phyloP scores from a whole-genome alignment of 2,113 vertebrate genomes.

The Lophochroa leadbeateri region DNA sequence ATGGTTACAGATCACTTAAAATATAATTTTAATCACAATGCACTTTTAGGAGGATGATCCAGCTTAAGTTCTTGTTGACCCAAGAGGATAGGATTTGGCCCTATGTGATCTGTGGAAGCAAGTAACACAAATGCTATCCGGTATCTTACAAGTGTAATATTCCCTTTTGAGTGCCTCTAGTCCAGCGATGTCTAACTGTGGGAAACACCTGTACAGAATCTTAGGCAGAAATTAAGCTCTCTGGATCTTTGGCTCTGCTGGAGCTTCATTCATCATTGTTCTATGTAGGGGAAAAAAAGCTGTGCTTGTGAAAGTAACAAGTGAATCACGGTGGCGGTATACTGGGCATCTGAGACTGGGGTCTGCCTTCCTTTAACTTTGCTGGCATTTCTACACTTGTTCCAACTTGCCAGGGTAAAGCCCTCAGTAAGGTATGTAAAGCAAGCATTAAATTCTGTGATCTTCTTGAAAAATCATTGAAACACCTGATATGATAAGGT shows the following conservation, averaged over 20 bases:
- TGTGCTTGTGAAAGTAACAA: not conserved
- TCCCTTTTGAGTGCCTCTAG: not conserved
- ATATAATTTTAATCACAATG: not conserved
- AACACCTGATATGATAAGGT: not conserved
- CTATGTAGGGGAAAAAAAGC: not conserved
- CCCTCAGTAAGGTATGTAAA: not conserved
- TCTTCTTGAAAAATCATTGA: not conserved
- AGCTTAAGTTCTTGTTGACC: not conserved
- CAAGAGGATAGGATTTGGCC: not conserved
- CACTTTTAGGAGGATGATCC: not conserved
- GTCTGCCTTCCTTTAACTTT: not conserved
- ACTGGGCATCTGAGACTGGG: not conserved
- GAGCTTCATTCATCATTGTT: not conserved
- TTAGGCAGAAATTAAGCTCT: not conserved
- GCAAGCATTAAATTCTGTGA: not conserved
- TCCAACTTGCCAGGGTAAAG: not conserved
- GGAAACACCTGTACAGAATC: not conserved
- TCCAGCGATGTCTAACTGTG: not conserved
- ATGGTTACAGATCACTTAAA: conserved; percentile 23
- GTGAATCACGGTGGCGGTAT: not conserved
- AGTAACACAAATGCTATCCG: not conserved
- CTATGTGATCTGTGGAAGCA: not conserved
- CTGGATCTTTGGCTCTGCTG: not conserved
- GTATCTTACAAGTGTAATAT: not conserved
- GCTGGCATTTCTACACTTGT: not conserved